These are phyloP conservation scores for Etheostoma spectabile DNA, from an alignment of 2,113 vertebrate species.

Conservation along the genomic window DNA sequence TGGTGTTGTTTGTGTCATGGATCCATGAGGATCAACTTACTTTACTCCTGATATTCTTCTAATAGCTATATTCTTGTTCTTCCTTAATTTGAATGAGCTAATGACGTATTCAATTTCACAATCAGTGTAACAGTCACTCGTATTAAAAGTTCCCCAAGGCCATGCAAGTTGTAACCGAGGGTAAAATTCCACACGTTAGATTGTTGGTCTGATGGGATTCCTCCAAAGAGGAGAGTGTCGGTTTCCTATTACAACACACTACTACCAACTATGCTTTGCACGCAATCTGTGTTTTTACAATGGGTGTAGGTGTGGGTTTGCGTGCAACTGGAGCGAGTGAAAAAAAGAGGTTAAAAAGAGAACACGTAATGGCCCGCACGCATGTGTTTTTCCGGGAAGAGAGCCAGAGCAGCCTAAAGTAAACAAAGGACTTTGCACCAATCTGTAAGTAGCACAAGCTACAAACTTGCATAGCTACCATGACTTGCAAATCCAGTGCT, in stretches of 20 bases:
- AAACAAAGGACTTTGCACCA: constrained; percentile 51
- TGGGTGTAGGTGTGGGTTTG: constrained; percentile 1
- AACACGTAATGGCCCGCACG: neutral
- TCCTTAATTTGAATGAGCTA: neutral
- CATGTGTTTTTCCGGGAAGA: constrained; percentile 21
- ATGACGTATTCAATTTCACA: neutral
- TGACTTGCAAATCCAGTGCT: neutral
- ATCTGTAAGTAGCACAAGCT: neutral
- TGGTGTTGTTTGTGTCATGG: neutral
- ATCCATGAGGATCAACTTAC: neutral
- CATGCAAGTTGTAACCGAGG: neutral
- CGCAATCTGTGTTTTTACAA: constrained; percentile 32
- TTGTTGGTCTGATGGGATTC: constrained; percentile 48
- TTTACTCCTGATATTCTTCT: neutral
- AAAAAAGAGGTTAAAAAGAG: neutral
- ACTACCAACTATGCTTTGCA: constrained; percentile 52
- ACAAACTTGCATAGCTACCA: neutral
- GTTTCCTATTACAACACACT: constrained; percentile 48
- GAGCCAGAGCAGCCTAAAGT: constrained; percentile 3
- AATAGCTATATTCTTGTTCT: too few relatives aligned
- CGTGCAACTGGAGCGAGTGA: neutral
- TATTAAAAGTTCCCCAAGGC: neutral
- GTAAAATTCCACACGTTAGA: constrained; percentile 41
- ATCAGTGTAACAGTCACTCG: neutral
- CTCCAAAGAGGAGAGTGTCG: constrained; percentile 36